Conservation (phyloP, 37 sponge, comb jelly and placozoan genomes). For the Eunapius fragilis region DNA sequence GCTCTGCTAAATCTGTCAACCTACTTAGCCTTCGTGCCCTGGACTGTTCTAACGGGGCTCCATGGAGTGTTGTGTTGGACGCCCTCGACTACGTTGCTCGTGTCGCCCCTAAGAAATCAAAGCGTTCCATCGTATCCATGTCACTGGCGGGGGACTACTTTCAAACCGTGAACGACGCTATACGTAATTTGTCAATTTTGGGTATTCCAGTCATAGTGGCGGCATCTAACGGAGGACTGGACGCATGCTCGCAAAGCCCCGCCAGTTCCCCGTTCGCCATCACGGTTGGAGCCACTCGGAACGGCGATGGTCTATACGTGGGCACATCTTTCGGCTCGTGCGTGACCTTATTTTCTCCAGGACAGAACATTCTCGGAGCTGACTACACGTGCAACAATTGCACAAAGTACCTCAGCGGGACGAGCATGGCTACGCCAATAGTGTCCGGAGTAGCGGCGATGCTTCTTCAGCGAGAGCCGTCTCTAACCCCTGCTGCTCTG, state of each 20-base stretch:
- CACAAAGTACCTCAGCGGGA: constrained; percentile 14
- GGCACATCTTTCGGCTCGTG: constrained; percentile 48
- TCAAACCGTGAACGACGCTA: constrained; percentile 34
- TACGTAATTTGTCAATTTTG: not conserved
- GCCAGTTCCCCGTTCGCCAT: constrained; percentile 22
- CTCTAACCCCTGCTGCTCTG: constrained; percentile 27
- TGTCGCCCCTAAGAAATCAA: not conserved
- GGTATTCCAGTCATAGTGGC: constrained; percentile 40
- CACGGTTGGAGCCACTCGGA: constrained; percentile 42
- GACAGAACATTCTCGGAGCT: constrained; percentile 17
- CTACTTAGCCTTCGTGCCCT: constrained; percentile 50
- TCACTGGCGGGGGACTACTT: constrained; percentile 26
- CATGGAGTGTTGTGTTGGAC: constrained; percentile 24
- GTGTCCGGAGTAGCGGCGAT: constrained; percentile 41
- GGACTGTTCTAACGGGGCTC: constrained; percentile 26
- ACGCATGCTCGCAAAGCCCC: constrained; percentile 28
- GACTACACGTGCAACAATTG: constrained; percentile 16
- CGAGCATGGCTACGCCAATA: constrained; percentile 54
- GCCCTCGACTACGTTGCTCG: constrained; percentile 29
- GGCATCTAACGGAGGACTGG: constrained; percentile 29
- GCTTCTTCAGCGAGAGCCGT: constrained; percentile 20
- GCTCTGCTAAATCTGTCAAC: constrained; percentile 30
- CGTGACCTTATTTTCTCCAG: constrained; percentile 66
- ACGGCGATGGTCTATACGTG: constrained; percentile 19
- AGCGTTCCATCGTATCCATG: constrained; percentile 30